Evolutionary conservation across 2,113 vertebrate genomes (phyloP).

Genomic region (Delphinapterus leucas): DNA sequence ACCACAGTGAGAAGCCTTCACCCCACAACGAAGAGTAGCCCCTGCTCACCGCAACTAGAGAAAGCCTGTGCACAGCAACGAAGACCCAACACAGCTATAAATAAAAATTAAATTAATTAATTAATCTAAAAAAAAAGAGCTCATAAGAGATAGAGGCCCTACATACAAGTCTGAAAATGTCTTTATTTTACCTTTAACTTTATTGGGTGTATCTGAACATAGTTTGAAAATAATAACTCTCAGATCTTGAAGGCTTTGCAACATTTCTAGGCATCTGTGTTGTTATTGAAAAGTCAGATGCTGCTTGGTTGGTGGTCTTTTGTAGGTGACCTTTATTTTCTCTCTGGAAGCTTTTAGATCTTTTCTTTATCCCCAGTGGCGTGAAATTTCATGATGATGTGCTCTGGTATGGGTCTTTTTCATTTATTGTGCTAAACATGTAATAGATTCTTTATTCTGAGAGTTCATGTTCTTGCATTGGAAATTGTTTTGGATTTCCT

Average conservation of each 20-base stretch:
- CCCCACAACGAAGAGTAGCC: too few species aligned
- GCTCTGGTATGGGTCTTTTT: background rate
- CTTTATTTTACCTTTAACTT: conserved; percentile 41
- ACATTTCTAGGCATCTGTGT: background rate
- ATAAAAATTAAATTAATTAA: too few species aligned
- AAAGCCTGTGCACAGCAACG: too few species aligned
- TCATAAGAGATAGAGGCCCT: background rate
- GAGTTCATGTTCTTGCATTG: background rate
- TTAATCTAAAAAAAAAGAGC: too few species aligned
- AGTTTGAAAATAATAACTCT: conserved; percentile 42
- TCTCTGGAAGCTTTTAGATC: conserved; percentile 22
- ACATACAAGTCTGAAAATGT: background rate
- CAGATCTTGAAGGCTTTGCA: background rate
- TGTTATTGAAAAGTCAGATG: conserved; percentile 24
- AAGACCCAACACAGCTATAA: too few species aligned
- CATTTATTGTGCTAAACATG: background rate
- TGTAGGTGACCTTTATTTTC: conserved; percentile 43
- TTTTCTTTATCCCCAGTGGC: background rate
- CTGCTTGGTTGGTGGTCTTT: background rate
- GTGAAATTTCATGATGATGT: conserved; percentile 11
- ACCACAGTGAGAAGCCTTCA: too few species aligned
- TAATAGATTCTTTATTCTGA: background rate
- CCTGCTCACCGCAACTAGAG: too few species aligned
- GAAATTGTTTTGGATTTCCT: background rate
- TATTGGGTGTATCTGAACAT: background rate